Evolutionary conservation across 2,888 invertebrate species (phyloP).

Genomic region (Acanthosoma haemorrhoidale): DNA sequence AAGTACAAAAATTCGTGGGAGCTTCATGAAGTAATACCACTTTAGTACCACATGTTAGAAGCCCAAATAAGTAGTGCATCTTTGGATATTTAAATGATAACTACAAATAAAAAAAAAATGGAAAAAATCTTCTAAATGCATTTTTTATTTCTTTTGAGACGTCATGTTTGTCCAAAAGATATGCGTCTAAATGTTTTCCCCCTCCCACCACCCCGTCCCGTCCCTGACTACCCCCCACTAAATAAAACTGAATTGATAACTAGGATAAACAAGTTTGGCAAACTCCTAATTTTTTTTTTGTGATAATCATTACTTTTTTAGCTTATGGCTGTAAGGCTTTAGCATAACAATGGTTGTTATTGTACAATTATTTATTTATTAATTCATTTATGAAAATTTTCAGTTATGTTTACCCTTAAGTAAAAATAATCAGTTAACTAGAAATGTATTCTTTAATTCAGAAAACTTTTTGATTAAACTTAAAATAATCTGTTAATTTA

Average conservation of each 20-base stretch:
- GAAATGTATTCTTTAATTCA: too few relatives aligned
- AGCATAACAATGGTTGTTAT: too few relatives aligned
- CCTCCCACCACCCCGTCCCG: conserved; percentile 4
- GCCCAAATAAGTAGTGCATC: conserved; percentile 7
- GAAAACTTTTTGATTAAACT: too few relatives aligned
- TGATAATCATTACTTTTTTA: too few relatives aligned
- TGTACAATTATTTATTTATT: too few relatives aligned
- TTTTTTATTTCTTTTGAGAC: conserved; percentile 12
- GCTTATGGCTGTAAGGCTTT: too few relatives aligned
- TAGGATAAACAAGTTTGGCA: too few relatives aligned
- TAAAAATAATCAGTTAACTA: too few relatives aligned
- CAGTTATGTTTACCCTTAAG: too few relatives aligned
- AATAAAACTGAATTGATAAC: background rate
- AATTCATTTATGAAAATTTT: too few relatives aligned
- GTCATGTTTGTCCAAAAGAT: conserved; percentile 7
- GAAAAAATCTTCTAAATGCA: conserved; percentile 3
- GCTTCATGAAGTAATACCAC: conserved; percentile 2
- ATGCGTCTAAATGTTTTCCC: background rate
- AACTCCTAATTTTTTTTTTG: too few relatives aligned
- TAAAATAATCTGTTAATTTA: too few relatives aligned
- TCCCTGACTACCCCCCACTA: background rate
- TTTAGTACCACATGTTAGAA: conserved; percentile 10
- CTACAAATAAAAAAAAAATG: conserved; percentile 5
- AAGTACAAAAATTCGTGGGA: background rate
- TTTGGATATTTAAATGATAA: background rate